Evolutionary conservation across 2,797 vertebrate genomes (phyloP), one percentile per base, ranked within the genome.

Genomic region (Pogonophryne albipinna): DNA sequence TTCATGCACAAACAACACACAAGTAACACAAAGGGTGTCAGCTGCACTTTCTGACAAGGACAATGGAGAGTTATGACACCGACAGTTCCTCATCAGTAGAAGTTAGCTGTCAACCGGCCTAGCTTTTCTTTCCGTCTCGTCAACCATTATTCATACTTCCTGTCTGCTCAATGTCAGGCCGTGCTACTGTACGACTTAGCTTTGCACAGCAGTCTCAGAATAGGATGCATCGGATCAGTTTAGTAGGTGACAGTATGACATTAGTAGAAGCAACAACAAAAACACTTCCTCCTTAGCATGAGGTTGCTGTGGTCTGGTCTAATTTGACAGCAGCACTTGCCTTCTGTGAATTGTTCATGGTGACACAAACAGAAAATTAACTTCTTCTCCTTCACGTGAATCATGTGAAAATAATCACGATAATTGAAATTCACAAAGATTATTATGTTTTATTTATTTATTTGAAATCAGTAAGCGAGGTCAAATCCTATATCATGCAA

Each of bases 31-130:
- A 12, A 61, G 73, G 58, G 1, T n/a, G n/a, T 62, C 41, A 66
- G 38, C 66, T 64, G 31, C 41, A 49, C 45, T 4, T 19, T 74
- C 46, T 63, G 68, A 78, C 51, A 65, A 51, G 45, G 31, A 56
- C n/a, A 68, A 49, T 19, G 19, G 13, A 51, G 16, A 61, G 42
- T 4, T 46, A 15, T 63, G 51, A 75, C 51, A 44, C 15, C 19
- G 38, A 65, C n/a, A 68, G 50, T 50, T 67, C 50, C 41, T 49
- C 6, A 15, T 20, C 42, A 34, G 31, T 13, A 15, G 15, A 44
- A 12, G 8, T 53, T 34, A 1, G 56, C 4, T 47, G 17, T 17
- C 67, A 7, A 50, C 38, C 53, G 71, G 47, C 23, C 2, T 9
- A 38, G 19, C 44, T 50, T 9, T 53, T 75, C 49, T 15, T 23